Evolutionary conservation across 2,888 invertebrate species (phyloP).

Genomic region (Drosophila greeni): DNA sequence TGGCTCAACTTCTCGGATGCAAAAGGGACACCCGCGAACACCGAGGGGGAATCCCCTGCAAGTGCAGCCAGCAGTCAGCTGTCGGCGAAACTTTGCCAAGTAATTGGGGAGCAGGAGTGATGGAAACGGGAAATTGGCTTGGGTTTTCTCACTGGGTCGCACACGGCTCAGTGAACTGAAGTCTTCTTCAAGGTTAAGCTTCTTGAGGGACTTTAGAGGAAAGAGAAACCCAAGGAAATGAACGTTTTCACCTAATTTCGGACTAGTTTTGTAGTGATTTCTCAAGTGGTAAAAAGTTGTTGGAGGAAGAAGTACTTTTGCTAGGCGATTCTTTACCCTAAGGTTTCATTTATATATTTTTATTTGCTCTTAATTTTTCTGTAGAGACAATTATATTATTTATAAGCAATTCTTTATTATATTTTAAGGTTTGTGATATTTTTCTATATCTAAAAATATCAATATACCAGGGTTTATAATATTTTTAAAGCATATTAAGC

Average conservation of each 20-base stretch:
- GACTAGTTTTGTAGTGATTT: slow-evolving; percentile 1
- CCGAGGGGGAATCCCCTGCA: neutral
- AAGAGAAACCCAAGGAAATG: neutral
- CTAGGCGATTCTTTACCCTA: neutral
- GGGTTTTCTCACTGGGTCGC: slow-evolving; percentile 37
- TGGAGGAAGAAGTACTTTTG: neutral
- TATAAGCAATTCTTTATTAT: too few species aligned
- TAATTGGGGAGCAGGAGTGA: slow-evolving; percentile 57
- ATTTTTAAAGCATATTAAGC: too few species aligned
- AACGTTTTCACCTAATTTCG: slow-evolving; percentile 5
- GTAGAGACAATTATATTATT: too few species aligned
- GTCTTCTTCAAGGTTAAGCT: slow-evolving; percentile 50
- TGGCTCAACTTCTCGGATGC: slow-evolving; percentile 34
- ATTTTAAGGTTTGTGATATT: too few species aligned
- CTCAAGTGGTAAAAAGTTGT: neutral
- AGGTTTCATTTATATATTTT: neutral
- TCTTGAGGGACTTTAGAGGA: slow-evolving; percentile 2
- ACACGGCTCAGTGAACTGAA: slow-evolving; percentile 1
- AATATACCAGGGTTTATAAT: too few species aligned
- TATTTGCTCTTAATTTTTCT: too few species aligned
- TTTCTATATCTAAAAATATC: too few species aligned
- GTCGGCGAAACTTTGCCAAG: slow-evolving; percentile 62
- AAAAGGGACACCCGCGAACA: slow-evolving; percentile 31
- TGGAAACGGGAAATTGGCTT: slow-evolving; percentile 50
- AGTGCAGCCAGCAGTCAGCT: slow-evolving; percentile 40